A percentile compares a stretch with the other conserved stretches of the same genome.
These are phyloP conservation scores for Merluccius polli DNA, from an alignment of 2,797 vertebrate genomes.

Conservation along the genomic window DNA sequence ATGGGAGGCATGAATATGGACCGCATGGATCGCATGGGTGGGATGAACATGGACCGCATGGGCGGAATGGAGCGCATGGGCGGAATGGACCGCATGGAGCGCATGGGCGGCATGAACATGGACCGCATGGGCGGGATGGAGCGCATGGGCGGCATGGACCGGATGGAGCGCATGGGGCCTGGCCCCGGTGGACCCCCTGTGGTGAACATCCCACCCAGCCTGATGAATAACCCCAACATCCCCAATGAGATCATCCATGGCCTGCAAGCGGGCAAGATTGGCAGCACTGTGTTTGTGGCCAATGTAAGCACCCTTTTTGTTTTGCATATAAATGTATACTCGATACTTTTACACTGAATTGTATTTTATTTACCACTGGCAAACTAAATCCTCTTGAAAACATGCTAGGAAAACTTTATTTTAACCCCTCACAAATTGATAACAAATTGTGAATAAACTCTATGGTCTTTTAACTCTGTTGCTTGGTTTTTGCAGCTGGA, in stretches of 20 bases:
- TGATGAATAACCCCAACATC: constrained; percentile 95
- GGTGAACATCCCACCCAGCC: constrained; percentile 90
- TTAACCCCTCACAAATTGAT: not conserved
- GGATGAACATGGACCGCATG: constrained; percentile 72
- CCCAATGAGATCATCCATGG: constrained; percentile 94
- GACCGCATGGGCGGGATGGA: constrained; percentile 59
- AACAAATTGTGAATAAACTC: not conserved
- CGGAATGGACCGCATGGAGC: constrained; percentile 43
- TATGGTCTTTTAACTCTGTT: not conserved
- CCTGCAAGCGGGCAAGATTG: constrained; percentile 93
- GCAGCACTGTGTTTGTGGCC: constrained; percentile 92
- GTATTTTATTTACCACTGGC: not conserved
- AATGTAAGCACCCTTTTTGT: constrained; percentile 76
- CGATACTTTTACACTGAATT: not conserved
- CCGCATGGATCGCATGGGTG: constrained; percentile 68
- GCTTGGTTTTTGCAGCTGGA: constrained; percentile 77
- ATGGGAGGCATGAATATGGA: constrained; percentile 67
- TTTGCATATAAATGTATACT: not conserved
- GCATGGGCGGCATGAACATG: constrained; percentile 69
- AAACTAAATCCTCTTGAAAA: no score
- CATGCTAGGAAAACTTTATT: no score
- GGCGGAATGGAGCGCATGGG: constrained; percentile 28
- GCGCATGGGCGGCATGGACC: constrained; percentile 43
- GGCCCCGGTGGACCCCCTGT: constrained; percentile 77
- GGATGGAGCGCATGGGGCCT: constrained; percentile 81